Evolutionary conservation across 1,140 invertebrate genomes (phyloP).

Genomic region (Drosophila kohkoa): DNA sequence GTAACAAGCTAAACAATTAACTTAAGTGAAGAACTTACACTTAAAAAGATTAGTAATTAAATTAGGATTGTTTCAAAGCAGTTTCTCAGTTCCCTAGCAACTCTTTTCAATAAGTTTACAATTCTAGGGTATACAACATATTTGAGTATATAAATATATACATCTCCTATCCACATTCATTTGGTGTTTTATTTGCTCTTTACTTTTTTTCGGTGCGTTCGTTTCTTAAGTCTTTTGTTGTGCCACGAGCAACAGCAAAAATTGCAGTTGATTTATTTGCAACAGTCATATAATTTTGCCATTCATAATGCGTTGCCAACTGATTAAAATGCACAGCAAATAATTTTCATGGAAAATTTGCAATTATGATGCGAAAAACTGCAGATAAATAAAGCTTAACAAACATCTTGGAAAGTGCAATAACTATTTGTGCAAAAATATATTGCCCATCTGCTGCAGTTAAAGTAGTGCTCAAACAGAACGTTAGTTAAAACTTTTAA

Average conservation of each 20-base stretch:
- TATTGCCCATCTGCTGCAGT: background rate
- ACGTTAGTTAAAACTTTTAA: background rate
- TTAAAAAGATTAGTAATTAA: too few species aligned
- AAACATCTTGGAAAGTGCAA: slow-evolving; percentile 23
- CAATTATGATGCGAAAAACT: slow-evolving; percentile 38
- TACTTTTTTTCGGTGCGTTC: slow-evolving; percentile 33
- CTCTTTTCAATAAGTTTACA: background rate
- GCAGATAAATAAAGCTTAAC: slow-evolving; percentile 30
- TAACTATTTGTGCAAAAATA: slow-evolving; percentile 13
- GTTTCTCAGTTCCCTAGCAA: background rate
- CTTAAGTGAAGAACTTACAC: too few species aligned
- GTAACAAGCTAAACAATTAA: background rate
- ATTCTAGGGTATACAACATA: slow-evolving; percentile 17
- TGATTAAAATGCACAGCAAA: slow-evolving; percentile 29
- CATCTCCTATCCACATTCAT: slow-evolving; percentile 6
- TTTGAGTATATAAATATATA: background rate
- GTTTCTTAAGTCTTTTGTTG: slow-evolving; percentile 76
- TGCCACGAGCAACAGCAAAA: slow-evolving; percentile 9
- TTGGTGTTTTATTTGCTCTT: slow-evolving; percentile 16
- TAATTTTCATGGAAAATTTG: slow-evolving; percentile 25
- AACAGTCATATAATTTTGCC: slow-evolving; percentile 60
- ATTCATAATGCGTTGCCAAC: slow-evolving; percentile 48
- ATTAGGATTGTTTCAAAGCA: too few species aligned
- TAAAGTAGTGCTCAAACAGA: background rate
- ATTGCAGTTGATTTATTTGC: slow-evolving; percentile 64